Evolutionary conservation across 2,888 invertebrate species (phyloP).

Genomic region (Cheilosia vulpina): DNA sequence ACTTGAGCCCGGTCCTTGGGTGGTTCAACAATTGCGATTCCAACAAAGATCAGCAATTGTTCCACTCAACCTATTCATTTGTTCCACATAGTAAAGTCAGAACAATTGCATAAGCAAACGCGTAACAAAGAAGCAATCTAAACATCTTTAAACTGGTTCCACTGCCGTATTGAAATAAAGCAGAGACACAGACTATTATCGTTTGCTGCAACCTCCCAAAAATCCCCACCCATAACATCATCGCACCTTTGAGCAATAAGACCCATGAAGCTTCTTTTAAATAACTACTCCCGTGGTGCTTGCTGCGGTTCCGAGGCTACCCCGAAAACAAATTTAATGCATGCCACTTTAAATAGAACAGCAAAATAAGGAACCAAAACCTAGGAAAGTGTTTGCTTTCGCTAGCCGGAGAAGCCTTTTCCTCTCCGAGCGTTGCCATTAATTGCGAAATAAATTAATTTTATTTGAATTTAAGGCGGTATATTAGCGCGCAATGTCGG

Average conservation of each 20-base stretch:
- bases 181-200: no score
- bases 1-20: no score
- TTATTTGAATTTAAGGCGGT: slow-evolving; percentile 63
- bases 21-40: no score
- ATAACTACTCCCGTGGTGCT: slow-evolving; percentile 11
- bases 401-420: not conserved
- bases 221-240: slow-evolving; percentile 1
- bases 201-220: not conserved
- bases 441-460: slow-evolving; percentile 72
- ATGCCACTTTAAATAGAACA: slow-evolving; percentile 6
- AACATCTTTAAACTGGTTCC: no score
- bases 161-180: no score
- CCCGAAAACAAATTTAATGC: slow-evolving; percentile 50
- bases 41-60: no score
- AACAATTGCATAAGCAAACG: no score
- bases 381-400: slow-evolving; percentile 19
- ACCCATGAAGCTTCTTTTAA: slow-evolving; percentile 13
- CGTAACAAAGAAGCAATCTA: no score
- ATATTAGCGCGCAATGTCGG: slow-evolving; percentile 42
- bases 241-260: slow-evolving; percentile 22
- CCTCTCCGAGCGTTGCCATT: slow-evolving; percentile 17
- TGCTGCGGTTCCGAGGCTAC: slow-evolving; percentile 24
- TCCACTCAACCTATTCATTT: no score
- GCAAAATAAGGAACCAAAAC: slow-evolving; percentile 22
- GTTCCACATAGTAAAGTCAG: no score